Evolutionary conservation across 2,888 invertebrate species (phyloP).

Genomic region (Drosophila yooni): DNA sequence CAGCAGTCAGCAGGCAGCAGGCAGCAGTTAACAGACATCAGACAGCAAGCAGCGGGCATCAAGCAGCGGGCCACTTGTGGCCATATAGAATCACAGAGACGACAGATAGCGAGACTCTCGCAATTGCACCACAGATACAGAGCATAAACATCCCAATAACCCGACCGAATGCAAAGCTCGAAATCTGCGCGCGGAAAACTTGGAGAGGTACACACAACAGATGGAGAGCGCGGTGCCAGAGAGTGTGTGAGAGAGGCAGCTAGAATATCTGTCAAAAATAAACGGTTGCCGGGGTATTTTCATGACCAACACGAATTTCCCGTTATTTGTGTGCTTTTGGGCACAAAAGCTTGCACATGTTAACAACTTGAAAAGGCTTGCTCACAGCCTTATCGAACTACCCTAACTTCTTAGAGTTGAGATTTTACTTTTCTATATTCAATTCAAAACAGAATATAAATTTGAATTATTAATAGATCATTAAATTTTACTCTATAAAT

Average conservation of each 20-base stretch:
- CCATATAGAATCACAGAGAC: slow-evolving; percentile 70
- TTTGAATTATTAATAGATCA: neutral
- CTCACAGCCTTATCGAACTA: neutral
- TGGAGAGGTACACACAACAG: slow-evolving; percentile 11
- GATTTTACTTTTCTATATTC: neutral
- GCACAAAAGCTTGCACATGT: slow-evolving; percentile 14
- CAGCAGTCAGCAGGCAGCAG: slow-evolving; percentile 18
- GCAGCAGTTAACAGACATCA: neutral
- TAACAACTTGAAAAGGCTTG: neutral
- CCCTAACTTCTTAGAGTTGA: neutral
- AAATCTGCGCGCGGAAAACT: slow-evolving; percentile 55
- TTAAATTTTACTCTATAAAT: neutral
- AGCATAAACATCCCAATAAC: slow-evolving; percentile 57
- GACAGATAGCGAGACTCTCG: slow-evolving; percentile 57
- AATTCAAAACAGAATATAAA: neutral
- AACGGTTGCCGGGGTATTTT: slow-evolving; percentile 14
- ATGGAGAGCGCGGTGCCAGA: neutral
- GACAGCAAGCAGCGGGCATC: neutral
- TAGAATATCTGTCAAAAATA: slow-evolving; percentile 6
- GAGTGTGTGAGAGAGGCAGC: neutral
- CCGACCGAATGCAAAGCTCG: slow-evolving; percentile 56
- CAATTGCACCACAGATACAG: slow-evolving; percentile 43
- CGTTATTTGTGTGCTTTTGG: slow-evolving; percentile 38
- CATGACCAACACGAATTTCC: slow-evolving; percentile 36
- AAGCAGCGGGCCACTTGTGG: slow-evolving; percentile 55